Evolutionary conservation across 2,888 invertebrate species (phyloP), one percentile per base, ranked within the genome.

Genomic region (Aphelenchoides bicaudatus): DNA sequence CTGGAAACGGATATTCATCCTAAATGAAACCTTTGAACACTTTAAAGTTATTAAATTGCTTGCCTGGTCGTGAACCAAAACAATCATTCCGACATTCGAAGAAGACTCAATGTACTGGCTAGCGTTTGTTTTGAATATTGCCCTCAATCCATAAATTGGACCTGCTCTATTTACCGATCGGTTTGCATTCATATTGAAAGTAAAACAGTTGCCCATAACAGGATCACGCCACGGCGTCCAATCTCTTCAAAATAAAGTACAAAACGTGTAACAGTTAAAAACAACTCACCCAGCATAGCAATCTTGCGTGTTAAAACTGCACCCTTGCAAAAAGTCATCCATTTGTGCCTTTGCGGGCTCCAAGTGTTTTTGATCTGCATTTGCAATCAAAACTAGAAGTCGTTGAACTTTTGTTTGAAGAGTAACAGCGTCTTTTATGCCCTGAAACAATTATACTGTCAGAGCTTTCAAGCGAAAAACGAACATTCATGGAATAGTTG

Each of bases 1-100:
- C 79, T 0, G 79, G 79, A 39, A 79, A 78, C 3, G 79, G 79
- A 53, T 68, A 70, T n/a, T 71, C 70, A 1, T 71, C n/a, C n/a
- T n/a, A n/a, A n/a, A n/a, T n/a, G n/a, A n/a, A n/a, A n/a, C 2
- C 72, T 72, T 30, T n/a, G n/a, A n/a, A n/a, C n/a, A n/a, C n/a
- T n/a, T n/a, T n/a, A n/a, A n/a, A n/a, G n/a, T n/a, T n/a, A n/a
- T n/a, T n/a, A n/a, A n/a, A n/a, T n/a, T n/a, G n/a, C n/a, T n/a
- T n/a, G n/a, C 71, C 37, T 74, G 61, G 37, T 71, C 64, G 63
- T 79, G 79, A 30, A 80, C 66, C 16, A 75, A 57, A 2, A 80
- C 69, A 5, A 75, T 66, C 2, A 77, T 63, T 4, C 79, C 80
- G 3, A 78, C 77, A 37, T 75, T 73, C 6, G 70, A 66, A 6